phyloP scores from a whole-genome alignment of 2,888 invertebrate species.

The Eristalis intricaria region DNA sequence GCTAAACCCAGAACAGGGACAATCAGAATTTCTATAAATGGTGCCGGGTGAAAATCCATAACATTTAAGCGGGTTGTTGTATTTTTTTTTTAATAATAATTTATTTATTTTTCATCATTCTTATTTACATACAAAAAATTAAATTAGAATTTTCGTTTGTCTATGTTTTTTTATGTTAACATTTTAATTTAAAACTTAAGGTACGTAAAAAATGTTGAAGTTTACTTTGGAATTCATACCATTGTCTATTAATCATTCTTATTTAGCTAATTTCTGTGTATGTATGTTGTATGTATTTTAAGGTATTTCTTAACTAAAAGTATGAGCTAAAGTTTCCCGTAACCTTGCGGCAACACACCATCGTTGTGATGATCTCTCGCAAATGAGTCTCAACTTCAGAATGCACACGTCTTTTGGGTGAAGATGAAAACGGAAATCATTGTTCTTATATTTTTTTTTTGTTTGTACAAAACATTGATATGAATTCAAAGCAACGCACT shows the following conservation, averaged over 20 bases:
- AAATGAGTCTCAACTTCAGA: background rate
- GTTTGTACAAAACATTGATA: background rate
- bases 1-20: background rate
- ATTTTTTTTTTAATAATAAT: constrained; percentile 16
- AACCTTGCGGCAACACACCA: background rate
- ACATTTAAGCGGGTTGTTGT: background rate
- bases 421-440: background rate
- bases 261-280: background rate
- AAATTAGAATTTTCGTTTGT: background rate
- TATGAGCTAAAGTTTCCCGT: too few species aligned
- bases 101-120: background rate
- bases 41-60: constrained; percentile 4
- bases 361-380: background rate
- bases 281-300: background rate
- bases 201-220: background rate
- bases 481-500: background rate
- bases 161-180: background rate
- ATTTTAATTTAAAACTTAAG: background rate
- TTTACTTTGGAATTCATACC: background rate
- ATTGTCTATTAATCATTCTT: background rate
- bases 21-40: background rate
- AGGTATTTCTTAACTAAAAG: background rate
- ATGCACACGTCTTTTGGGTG: background rate
- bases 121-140: constrained; percentile 10
- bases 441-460: background rate